Conservation (phyloP, 1,140 invertebrate species). For the Acyrthosiphon pisum region DNA sequence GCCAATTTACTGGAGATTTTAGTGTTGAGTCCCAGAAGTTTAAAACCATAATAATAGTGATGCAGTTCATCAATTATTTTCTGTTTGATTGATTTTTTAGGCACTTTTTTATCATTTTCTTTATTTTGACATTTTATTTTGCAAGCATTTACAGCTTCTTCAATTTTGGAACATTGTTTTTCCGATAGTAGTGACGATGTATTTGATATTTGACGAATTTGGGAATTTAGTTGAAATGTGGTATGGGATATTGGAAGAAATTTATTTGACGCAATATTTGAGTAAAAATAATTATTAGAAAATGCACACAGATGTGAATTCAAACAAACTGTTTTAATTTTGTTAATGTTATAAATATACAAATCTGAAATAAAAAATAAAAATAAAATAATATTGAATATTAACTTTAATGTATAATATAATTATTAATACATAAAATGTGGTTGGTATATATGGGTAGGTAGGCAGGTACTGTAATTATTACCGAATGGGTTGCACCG, state of each 20-base stretch:
- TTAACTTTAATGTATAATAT: neutral
- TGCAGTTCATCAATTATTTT: constrained; percentile 82
- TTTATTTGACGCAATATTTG: neutral
- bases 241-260: neutral
- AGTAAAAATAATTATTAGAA: neutral
- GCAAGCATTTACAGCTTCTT: constrained; percentile 83
- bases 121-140: constrained; percentile 73
- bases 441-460: neutral
- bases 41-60: constrained; percentile 98
- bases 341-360: neutral
- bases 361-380: constrained; percentile 11
- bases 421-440: neutral
- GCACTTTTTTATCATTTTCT: constrained; percentile 64
- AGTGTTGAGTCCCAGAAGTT: constrained; percentile 90
- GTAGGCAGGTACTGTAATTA: neutral
- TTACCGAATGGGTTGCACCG: neutral
- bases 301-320: neutral
- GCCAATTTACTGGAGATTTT: constrained; percentile 83
- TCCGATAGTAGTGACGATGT: neutral
- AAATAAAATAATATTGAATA: neutral
- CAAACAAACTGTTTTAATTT: neutral
- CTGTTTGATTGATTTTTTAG: constrained; percentile 75
- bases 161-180: constrained; percentile 87
- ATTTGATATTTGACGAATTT: neutral
- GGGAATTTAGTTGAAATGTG: neutral